Evolutionary conservation across 1,140 invertebrate species (phyloP).

Genomic region (Apis dorsata): DNA sequence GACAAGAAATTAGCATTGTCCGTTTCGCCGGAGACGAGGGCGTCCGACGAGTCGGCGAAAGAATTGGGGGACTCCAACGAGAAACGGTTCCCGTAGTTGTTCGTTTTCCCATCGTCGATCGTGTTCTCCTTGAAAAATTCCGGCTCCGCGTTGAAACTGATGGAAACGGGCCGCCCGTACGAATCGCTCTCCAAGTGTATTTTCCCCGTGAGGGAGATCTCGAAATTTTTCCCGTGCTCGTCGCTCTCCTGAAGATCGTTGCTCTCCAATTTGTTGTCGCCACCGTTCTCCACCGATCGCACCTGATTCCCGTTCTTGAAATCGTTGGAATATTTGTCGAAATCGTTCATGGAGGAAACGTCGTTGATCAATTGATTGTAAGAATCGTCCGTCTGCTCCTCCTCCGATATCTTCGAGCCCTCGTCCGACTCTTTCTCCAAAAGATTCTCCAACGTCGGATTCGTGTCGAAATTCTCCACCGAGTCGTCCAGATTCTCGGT

Average conservation of each 20-base stretch:
- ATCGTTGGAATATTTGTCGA: conserved; percentile 1
- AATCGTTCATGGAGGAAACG: not conserved
- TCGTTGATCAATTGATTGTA: not conserved
- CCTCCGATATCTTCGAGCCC: not conserved
- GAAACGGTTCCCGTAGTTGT: conserved; percentile 31
- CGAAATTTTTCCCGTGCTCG: conserved; percentile 37
- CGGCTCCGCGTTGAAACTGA: conserved; percentile 61
- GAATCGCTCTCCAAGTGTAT: conserved; percentile 59
- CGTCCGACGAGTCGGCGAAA: not conserved
- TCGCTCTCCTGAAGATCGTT: not conserved
- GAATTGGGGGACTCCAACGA: conserved; percentile 3
- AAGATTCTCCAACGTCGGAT: too few species aligned
- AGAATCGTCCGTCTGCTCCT: not conserved
- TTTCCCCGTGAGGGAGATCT: conserved; percentile 64
- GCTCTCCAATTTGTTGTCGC: not conserved
- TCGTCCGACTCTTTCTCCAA: not conserved
- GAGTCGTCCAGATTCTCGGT: not conserved
- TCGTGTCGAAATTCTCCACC: not conserved
- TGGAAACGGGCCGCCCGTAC: conserved; percentile 55
- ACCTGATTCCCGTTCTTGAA: not conserved
- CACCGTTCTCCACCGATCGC: not conserved
- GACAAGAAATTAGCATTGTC: conserved; percentile 33
- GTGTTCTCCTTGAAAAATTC: not conserved
- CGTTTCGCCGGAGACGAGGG: not conserved
- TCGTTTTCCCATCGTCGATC: not conserved